These are phyloP conservation scores for Sebastes vulpes DNA, from an alignment of 2,797 vertebrate genomes.

Conservation along the genomic window DNA sequence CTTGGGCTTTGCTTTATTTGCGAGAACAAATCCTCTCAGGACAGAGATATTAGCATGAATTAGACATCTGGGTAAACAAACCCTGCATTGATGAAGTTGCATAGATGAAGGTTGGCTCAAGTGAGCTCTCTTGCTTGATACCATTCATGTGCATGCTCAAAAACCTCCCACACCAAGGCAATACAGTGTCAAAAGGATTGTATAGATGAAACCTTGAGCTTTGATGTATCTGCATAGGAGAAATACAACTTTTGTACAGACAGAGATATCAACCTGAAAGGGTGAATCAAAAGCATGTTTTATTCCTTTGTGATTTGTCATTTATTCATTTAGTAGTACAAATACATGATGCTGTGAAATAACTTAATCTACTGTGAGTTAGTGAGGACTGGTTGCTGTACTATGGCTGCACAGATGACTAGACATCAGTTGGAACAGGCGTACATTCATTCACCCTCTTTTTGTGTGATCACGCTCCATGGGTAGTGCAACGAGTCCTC, in stretches of 20 bases:
- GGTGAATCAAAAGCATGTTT: neutral
- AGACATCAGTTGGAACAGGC: neutral
- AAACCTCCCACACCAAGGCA: neutral
- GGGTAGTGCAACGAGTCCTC: neutral
- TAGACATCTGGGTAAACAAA: neutral
- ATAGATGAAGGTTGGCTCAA: neutral
- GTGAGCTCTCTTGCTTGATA: neutral
- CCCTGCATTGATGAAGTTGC: neutral
- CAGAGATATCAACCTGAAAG: neutral
- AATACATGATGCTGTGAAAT: neutral
- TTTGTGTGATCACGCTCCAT: neutral
- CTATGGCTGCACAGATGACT: neutral
- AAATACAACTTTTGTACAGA: neutral
- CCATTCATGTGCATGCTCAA: neutral
- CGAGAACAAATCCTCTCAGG: neutral
- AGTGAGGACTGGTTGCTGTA: neutral
- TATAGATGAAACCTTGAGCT: slow-evolving; percentile 4
- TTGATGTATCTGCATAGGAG: slow-evolving; percentile 3
- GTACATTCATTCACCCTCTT: neutral
- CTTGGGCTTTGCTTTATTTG: neutral
- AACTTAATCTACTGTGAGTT: neutral
- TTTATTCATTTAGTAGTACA: neutral
- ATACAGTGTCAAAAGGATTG: neutral
- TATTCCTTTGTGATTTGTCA: neutral
- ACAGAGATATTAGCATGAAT: neutral